A percentile compares a stretch with the other conserved stretches of the same genome.
Conservation (phyloP, 1,140 invertebrate genomes). For the Formica selysi region DNA sequence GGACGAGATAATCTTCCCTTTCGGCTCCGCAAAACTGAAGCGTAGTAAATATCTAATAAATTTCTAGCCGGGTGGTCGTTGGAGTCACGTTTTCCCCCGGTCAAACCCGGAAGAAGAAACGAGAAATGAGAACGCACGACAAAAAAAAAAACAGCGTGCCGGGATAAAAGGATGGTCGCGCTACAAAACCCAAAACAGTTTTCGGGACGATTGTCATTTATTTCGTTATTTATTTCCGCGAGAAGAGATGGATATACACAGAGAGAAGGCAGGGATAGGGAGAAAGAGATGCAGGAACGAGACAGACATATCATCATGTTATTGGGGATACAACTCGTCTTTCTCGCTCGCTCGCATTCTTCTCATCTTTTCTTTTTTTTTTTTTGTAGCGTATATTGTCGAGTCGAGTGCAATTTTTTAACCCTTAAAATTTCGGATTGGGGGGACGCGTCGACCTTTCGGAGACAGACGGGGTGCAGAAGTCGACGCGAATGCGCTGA, state of each 20-base stretch:
- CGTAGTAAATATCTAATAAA: constrained; percentile 86
- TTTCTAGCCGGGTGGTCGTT: constrained; percentile 83
- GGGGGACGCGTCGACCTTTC: constrained; percentile 78
- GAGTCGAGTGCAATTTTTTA: constrained; percentile 86
- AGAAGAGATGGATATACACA: constrained; percentile 45
- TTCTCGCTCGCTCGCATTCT: constrained; percentile 54
- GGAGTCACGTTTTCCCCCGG: constrained; percentile 77
- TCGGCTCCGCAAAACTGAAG: constrained; percentile 77
- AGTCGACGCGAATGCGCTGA: constrained; percentile 64
- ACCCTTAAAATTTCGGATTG: constrained; percentile 84
- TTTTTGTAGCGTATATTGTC: constrained; percentile 78
- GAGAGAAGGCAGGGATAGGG: constrained; percentile 44
- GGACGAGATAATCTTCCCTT: constrained; percentile 78
- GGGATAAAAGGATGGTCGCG: constrained; percentile 73
- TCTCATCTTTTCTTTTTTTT: constrained; percentile 45
- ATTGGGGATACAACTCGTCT: constrained; percentile 62
- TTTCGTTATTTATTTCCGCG: constrained; percentile 86
- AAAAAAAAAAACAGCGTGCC: constrained; percentile 41
- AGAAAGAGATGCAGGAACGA: constrained; percentile 35
- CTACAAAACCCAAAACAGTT: constrained; percentile 85
- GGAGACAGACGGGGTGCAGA: constrained; percentile 74
- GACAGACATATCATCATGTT: constrained; percentile 58
- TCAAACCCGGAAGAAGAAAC: constrained; percentile 49
- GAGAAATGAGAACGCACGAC: constrained; percentile 55
- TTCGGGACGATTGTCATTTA: constrained; percentile 84